Percentiles rank a stretch among this genome's conserved stretches.
phyloP scores from a whole-genome alignment of 2,113 vertebrate species.

The Rhea pennata region DNA sequence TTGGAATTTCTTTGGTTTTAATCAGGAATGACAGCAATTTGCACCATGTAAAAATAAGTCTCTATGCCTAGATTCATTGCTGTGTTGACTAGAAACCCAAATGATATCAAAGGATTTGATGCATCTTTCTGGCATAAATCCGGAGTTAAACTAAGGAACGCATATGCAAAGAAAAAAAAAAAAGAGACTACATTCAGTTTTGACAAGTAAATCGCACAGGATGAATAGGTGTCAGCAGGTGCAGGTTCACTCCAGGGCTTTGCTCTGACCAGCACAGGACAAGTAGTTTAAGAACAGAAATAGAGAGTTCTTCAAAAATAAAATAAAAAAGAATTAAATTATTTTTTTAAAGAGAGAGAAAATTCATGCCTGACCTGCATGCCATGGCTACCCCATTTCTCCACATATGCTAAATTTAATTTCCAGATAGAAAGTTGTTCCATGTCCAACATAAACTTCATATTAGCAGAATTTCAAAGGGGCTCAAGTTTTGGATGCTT shows the following conservation, averaged over 20 bases:
- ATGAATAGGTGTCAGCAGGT: neutral
- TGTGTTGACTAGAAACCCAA: neutral
- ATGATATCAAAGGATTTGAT: neutral
- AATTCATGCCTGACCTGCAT: neutral
- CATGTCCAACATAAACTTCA: neutral
- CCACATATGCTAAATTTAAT: neutral
- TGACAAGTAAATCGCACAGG: neutral
- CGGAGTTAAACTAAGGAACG: neutral
- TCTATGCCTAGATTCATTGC: neutral
- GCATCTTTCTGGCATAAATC: neutral
- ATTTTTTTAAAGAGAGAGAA: neutral
- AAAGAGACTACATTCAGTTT: neutral
- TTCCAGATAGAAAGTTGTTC: neutral
- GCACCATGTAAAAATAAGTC: neutral
- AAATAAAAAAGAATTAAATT: neutral
- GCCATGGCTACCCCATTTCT: neutral
- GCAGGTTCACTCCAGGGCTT: neutral
- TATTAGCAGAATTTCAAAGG: neutral
- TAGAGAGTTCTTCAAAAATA: neutral
- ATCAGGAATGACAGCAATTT: neutral
- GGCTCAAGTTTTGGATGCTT: neutral
- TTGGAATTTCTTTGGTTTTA: neutral
- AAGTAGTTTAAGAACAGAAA: neutral
- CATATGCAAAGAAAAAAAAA: too few relatives aligned
- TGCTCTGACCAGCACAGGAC: neutral